Evolutionary conservation across 2,113 vertebrate species (phyloP).

Genomic region (Oryzias curvinotus): DNA sequence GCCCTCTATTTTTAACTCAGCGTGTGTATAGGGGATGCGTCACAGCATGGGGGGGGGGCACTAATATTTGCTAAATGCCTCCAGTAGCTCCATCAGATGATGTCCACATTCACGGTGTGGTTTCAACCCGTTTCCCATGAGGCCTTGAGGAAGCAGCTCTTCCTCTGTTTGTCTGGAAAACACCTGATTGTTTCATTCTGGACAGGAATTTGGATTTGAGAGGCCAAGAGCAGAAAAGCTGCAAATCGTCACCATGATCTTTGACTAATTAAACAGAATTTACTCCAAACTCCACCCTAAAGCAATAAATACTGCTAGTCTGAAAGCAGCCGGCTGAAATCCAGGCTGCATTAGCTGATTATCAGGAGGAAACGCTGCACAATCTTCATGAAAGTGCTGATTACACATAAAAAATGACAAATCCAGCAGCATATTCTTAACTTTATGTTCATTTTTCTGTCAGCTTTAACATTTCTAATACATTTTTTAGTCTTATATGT

Average conservation of each 20-base stretch:
- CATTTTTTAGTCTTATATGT: no score
- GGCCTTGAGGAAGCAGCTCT: conserved; percentile 9
- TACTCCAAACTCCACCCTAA: no score
- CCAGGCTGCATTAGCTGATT: neutral
- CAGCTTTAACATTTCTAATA: no score
- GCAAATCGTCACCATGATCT: neutral
- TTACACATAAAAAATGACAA: no score
- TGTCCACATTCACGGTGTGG: no score
- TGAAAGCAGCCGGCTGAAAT: neutral
- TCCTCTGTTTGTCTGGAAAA: conserved; percentile 2
- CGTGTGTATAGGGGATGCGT: conserved; percentile 32
- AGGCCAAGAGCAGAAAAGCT: neutral
- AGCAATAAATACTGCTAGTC: no score
- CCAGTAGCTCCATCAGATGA: neutral
- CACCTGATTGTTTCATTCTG: no score
- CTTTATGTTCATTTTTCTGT: no score
- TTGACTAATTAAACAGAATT: no score
- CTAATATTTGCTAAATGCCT: conserved; percentile 14
- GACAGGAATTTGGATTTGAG: no score
- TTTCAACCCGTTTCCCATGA: neutral
- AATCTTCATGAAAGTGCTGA: no score
- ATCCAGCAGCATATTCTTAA: no score
- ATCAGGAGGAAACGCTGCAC: neutral
- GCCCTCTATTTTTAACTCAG: conserved; percentile 59
- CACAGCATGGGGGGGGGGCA: conserved; percentile 7